These are phyloP conservation scores for Laothoe populi DNA, from an alignment of 2,888 invertebrate species.

Conservation along the genomic window DNA sequence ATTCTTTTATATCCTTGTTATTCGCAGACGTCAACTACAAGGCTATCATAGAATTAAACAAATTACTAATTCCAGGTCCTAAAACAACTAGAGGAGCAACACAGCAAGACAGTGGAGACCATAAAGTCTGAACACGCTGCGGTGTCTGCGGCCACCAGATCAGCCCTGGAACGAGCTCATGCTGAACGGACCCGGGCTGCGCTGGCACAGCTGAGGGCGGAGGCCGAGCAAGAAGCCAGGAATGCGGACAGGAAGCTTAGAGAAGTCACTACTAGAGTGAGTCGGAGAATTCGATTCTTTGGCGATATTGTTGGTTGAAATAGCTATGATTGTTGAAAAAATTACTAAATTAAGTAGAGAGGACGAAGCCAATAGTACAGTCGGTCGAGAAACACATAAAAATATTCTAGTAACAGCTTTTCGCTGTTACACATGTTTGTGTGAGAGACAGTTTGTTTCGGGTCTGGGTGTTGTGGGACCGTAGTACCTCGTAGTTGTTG, in stretches of 20 bases:
- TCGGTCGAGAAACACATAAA: too few species aligned
- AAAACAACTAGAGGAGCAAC: constrained; percentile 59
- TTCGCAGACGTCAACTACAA: not conserved
- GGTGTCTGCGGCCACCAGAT: constrained; percentile 48
- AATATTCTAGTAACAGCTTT: too few species aligned
- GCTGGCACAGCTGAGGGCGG: constrained; percentile 63
- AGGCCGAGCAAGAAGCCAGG: constrained; percentile 59
- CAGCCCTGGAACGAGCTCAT: constrained; percentile 60
- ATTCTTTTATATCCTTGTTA: not conserved
- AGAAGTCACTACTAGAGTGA: constrained; percentile 67
- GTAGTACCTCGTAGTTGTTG: too few species aligned
- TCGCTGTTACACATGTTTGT: too few species aligned
- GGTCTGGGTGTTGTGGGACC: too few species aligned
- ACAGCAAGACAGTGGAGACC: constrained; percentile 57
- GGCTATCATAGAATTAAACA: constrained; percentile 19
- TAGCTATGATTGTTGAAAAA: too few species aligned
- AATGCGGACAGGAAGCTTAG: constrained; percentile 69
- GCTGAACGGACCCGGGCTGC: constrained; percentile 70
- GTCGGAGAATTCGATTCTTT: constrained; percentile 31
- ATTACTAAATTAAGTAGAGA: too few species aligned
- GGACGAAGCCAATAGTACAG: too few species aligned
- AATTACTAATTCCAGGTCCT: constrained; percentile 60
- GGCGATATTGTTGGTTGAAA: too few species aligned
- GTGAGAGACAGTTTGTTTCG: too few species aligned
- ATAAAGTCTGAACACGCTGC: constrained; percentile 57